Evolutionary conservation across 2,797 vertebrate species (phyloP), one percentile per base, ranked within the genome.

Genomic region (Chaunax sp.): DNA sequence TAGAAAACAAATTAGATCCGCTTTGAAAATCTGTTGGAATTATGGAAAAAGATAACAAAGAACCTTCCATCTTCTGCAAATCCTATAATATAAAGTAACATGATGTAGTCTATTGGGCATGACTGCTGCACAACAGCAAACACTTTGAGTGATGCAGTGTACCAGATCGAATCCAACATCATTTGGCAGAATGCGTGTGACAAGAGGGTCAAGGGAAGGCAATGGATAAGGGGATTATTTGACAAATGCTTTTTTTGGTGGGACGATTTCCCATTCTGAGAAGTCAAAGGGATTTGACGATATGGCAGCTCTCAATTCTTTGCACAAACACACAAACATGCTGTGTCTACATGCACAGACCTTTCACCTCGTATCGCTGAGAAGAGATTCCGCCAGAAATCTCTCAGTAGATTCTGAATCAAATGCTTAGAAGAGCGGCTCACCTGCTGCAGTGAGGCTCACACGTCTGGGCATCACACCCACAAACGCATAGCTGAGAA

Each of bases 401-500:
- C 77, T 71, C 81, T 74, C 64, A 10, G 74, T 54, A 54, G 69
- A 72, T 65, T 64, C 64, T 35, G 61, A 72, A 86, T 91, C 72
- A 82, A 72, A 89, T 74, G 75, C 84, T 80, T 71, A 55, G 59
- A 69, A 54, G 28, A 82, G 53, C 60, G 3, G 47, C 59, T 55
- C 22, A 59, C 20, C 69, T 63, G 76, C 77, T 23, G 74, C 72
- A 69, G 69, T 28, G 23, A 51, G 72, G 67, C 67, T 78, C 63
- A 30, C 47, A 69, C 83, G 80, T 72, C 70, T 55, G 85, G 85
- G 87, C 85, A 87, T 86, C 73, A 78, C 73, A 57, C 47, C 38
- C 45, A 65, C 71, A 72, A 81, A 83, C 71, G 62, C 40, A 55
- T 16, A 72, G 69, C 53, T 9, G 26, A 72, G 58, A 77, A 78